Base-by-base conservation (phyloP, 2,797 vertebrate species). In the Epinephelus awoara region DNA sequence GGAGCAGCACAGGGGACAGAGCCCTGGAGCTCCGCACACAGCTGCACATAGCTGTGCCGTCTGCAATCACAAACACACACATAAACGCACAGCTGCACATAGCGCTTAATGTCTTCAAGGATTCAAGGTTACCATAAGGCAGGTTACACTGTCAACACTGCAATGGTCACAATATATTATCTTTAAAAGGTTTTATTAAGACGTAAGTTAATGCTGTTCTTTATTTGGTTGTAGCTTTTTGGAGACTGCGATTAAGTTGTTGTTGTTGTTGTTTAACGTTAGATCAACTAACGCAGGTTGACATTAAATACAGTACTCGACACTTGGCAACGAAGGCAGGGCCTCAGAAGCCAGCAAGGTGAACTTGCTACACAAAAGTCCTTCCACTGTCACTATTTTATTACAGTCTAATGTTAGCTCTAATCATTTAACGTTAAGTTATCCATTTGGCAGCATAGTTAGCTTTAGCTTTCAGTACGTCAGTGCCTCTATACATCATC, bases 1-100 rank as follows among this genome's bases (percentile, higher is more conserved):
- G 95, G 67, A 97, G 95, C 95, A 98, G 96, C 75, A 79, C 70
- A 12, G 94, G 91, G 76, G 93, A 90, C 92, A 95, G 92, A 85
- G 91, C 93, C 91, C 94, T 91, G 85, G 93, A 86, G 82, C 95
- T 89, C 89, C 93, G 82, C 85, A 94, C 93, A 87, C 94, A 94
- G 89, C 94, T 93, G 85, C 92, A 87, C 96, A 96, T 96, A 66
- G 90, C 93, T 90, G 91, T 82, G 85, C 70, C 77, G 63, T 66
- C 88, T 88, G 61, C 17, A 77, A 55, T 0, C 44, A 75, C 27
- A 71, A 5, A 67, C 14, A 88, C 8, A 44, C 2, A 64, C 4
- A 58, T 34, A 71, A 10, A 47, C 13, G 8, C 25, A 47, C 11
- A 74, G 12, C 1, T 52, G n/a, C 38, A 66, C 49, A 51, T 3